Evolutionary conservation across 1,140 invertebrate genomes (phyloP).

Genomic region (Tetragnatha versicolor): DNA sequence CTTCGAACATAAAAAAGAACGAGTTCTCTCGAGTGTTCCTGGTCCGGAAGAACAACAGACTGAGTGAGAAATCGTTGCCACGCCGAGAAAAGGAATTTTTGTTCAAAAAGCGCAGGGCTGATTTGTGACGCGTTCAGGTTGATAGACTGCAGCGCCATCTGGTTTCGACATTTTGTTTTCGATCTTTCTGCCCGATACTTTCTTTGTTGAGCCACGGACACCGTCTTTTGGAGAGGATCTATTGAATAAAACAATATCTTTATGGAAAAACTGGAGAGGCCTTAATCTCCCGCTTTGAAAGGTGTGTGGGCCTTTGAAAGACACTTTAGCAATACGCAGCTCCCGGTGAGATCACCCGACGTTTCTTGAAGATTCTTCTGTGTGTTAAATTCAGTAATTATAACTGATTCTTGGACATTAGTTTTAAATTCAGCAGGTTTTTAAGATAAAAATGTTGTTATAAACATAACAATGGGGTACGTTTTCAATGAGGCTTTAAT

Average conservation of each 20-base stretch:
- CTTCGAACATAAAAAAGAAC: background rate
- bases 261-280: constrained; percentile 40
- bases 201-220: constrained; percentile 12
- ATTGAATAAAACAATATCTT: constrained; percentile 46
- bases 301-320: too few relatives aligned
- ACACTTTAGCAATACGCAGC: too few relatives aligned
- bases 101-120: constrained; percentile 38
- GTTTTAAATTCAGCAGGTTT: too few relatives aligned
- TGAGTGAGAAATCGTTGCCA: constrained; percentile 48
- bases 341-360: too few relatives aligned
- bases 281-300: constrained; percentile 3
- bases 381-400: too few relatives aligned
- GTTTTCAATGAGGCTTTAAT: too few relatives aligned
- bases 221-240: constrained; percentile 3
- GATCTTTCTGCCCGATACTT: constrained; percentile 30
- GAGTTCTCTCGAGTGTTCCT: constrained; percentile 1
- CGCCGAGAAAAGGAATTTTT: constrained; percentile 37
- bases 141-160: constrained; percentile 46
- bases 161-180: constrained; percentile 42
- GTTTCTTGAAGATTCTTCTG: too few relatives aligned
- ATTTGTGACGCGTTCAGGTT: constrained; percentile 47
- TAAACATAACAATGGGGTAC: too few relatives aligned
- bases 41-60: constrained; percentile 31
- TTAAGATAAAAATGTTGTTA: too few relatives aligned
- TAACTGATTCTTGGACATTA: too few relatives aligned